Conservation (phyloP, 2,797 vertebrate genomes). For the Chelmon rostratus region DNA sequence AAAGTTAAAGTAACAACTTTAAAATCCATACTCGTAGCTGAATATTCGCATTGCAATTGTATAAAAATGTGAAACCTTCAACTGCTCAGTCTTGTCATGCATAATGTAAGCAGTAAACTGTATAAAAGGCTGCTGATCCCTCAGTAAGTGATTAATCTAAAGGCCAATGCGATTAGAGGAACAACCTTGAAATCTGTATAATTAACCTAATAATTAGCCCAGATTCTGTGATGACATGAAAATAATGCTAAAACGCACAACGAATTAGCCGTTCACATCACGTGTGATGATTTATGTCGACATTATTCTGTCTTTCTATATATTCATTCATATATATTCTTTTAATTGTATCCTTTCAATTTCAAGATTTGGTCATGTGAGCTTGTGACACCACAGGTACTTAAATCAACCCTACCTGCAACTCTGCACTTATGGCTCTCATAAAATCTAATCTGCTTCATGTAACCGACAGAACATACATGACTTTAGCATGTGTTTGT, state of each 20-base stretch:
- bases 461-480: slow-evolving; percentile 58
- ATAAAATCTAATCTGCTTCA: slow-evolving; percentile 47
- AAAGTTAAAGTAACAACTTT: neutral
- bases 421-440: slow-evolving; percentile 17
- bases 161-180: slow-evolving; percentile 56
- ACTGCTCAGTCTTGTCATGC: neutral
- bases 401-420: slow-evolving; percentile 31
- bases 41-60: neutral
- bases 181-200: slow-evolving; percentile 55
- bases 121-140: slow-evolving; percentile 53
- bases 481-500: slow-evolving; percentile 58
- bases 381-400: slow-evolving; percentile 11
- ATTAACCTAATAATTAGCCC: slow-evolving; percentile 58
- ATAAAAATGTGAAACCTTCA: neutral
- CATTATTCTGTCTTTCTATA: neutral
- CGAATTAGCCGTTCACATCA: neutral
- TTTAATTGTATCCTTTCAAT: neutral
- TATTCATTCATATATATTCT: neutral
- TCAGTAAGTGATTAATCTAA: slow-evolving; percentile 58
- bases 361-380: slow-evolving; percentile 12
- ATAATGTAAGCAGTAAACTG: slow-evolving; percentile 36
- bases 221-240: slow-evolving; percentile 42
- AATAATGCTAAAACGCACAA: neutral
- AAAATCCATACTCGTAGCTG: neutral
- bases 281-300: neutral